Conservation (phyloP, 2,888 invertebrate species). For the Zele albiditarsus region DNA sequence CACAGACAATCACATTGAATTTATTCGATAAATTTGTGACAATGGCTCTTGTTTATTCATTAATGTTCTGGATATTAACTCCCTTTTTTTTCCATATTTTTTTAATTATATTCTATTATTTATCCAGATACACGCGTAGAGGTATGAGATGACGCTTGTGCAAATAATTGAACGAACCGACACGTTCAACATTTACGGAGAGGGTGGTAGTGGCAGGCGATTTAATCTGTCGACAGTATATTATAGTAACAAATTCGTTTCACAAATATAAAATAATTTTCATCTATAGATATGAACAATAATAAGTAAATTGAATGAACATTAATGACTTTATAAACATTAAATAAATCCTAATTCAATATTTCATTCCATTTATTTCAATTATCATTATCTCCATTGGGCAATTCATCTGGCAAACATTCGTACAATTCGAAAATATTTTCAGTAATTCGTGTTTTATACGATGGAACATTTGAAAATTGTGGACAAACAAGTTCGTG, state of each 20-base stretch:
- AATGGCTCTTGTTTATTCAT: not conserved
- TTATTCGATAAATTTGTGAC: not conserved
- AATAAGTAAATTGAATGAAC: not conserved
- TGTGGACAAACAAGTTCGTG: conserved; percentile 46
- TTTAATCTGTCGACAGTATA: conserved; percentile 18
- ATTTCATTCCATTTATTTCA: not conserved
- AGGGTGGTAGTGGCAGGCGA: not conserved
- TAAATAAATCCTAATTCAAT: not conserved
- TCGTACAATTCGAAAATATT: conserved; percentile 50
- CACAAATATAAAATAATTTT: not conserved
- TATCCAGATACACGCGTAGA: not conserved
- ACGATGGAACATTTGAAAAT: conserved; percentile 41
- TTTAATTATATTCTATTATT: not conserved
- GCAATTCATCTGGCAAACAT: conserved; percentile 43
- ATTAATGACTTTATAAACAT: not conserved
- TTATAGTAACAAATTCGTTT: conserved; percentile 10
- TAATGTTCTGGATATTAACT: not conserved
- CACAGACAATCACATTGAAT: not conserved
- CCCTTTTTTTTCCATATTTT: not conserved
- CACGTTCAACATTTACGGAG: conserved; percentile 5
- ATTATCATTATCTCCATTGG: not conserved
- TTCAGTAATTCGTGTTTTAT: conserved; percentile 43
- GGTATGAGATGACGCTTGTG: not conserved
- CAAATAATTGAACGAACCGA: conserved; percentile 13
- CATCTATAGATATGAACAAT: not conserved